These are phyloP conservation scores for Dendrolimus kikuchii DNA, from an alignment of 1,140 invertebrate species.

Conservation along the genomic window DNA sequence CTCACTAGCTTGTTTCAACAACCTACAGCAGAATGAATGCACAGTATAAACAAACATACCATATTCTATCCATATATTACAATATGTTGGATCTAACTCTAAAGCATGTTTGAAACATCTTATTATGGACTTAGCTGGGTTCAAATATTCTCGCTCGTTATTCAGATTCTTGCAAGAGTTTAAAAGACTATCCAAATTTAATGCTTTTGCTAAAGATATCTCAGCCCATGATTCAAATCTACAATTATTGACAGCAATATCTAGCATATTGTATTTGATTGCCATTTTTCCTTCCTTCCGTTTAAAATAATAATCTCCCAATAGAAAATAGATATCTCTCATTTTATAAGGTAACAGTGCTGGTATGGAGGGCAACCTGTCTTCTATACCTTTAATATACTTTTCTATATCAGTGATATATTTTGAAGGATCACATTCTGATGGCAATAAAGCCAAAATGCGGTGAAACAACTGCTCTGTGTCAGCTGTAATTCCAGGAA, in stretches of 20 bases:
- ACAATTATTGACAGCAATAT: conserved; percentile 84
- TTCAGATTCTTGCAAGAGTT: conserved; percentile 80
- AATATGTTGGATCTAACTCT: conserved; percentile 79
- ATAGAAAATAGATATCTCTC: conserved; percentile 87
- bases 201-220: conserved; percentile 86
- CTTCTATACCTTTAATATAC: conserved; percentile 77
- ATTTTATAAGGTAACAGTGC: conserved; percentile 72
- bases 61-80: conserved; percentile 90
- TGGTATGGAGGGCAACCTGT: conserved; percentile 70
- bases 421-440: conserved; percentile 75
- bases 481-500: conserved; percentile 82
- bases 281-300: conserved; percentile 83
- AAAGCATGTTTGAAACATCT: conserved; percentile 86
- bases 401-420: conserved; percentile 75
- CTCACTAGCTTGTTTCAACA: conserved; percentile 85
- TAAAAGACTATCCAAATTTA: conserved; percentile 85
- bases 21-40: conserved; percentile 88
- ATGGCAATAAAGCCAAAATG: conserved; percentile 82
- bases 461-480: conserved; percentile 84
- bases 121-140: conserved; percentile 80
- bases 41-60: conserved; percentile 90
- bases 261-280: conserved; percentile 86
- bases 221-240: conserved; percentile 94
- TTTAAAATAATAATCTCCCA: conserved; percentile 96
- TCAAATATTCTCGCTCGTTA: conserved; percentile 81